These are phyloP conservation scores for Drosophila meridionalis DNA, from an alignment of 2,888 invertebrate species.

Conservation along the genomic window DNA sequence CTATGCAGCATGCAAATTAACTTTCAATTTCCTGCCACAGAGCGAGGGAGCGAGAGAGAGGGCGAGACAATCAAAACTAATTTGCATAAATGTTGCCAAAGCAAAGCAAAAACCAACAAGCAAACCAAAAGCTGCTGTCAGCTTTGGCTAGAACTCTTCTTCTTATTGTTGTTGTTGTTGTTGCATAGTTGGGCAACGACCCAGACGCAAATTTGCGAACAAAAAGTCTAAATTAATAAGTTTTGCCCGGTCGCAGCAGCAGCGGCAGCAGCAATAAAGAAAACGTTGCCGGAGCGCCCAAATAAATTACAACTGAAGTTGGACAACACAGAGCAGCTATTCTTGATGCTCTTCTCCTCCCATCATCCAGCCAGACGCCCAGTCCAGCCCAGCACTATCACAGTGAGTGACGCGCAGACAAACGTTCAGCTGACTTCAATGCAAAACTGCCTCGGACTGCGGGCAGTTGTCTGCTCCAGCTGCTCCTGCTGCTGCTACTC, in stretches of 20 bases:
- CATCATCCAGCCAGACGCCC: not conserved
- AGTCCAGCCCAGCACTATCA: not conserved
- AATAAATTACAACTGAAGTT: slow-evolving; percentile 69
- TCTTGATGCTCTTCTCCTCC: not conserved
- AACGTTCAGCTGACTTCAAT: slow-evolving; percentile 44
- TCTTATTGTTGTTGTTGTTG: slow-evolving; percentile 37
- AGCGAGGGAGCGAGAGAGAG: not conserved
- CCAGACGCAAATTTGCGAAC: slow-evolving; percentile 79
- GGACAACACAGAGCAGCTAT: slow-evolving; percentile 15
- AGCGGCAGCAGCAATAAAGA: slow-evolving; percentile 62
- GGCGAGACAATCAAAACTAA: slow-evolving; percentile 77
- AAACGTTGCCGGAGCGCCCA: slow-evolving; percentile 56
- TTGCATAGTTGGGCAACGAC: slow-evolving; percentile 75
- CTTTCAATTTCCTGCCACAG: slow-evolving; percentile 74
- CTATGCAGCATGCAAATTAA: slow-evolving; percentile 77
- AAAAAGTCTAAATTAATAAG: slow-evolving; percentile 81
- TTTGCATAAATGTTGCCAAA: slow-evolving; percentile 79
- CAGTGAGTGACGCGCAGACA: slow-evolving; percentile 51
- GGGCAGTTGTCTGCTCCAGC: slow-evolving; percentile 38
- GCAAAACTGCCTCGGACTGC: slow-evolving; percentile 51
- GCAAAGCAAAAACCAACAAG: slow-evolving; percentile 57
- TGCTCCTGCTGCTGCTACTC: not conserved
- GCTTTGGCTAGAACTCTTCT: slow-evolving; percentile 13
- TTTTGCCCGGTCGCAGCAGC: slow-evolving; percentile 61
- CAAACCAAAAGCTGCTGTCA: slow-evolving; percentile 48